Evolutionary conservation across 2,888 invertebrate genomes (phyloP).

Genomic region (Mesochorus sp.): DNA sequence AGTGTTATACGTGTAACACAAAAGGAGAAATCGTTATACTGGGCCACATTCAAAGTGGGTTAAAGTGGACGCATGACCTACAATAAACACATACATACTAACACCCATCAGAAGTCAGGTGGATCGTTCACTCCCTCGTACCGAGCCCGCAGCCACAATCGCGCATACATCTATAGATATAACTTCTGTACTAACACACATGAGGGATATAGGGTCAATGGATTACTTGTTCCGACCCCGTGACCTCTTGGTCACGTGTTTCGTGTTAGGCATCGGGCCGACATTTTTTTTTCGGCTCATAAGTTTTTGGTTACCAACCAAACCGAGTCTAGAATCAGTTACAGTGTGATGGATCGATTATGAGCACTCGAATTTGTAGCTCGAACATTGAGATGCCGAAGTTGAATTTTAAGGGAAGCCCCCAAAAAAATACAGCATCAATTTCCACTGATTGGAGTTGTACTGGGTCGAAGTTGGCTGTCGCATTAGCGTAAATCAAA

Average conservation of each 20-base stretch:
- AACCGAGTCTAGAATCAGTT: background rate
- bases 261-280: conserved; percentile 1
- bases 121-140: conserved; percentile 45
- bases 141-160: conserved; percentile 32
- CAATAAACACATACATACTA: conserved; percentile 30
- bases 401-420: too few relatives aligned
- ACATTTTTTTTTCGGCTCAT: conserved; percentile 23
- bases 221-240: conserved; percentile 56
- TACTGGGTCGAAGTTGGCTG: too few relatives aligned
- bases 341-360: background rate
- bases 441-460: too few relatives aligned
- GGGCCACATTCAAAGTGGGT: conserved; percentile 48
- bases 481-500: too few relatives aligned
- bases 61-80: conserved; percentile 59
- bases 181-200: conserved; percentile 9
- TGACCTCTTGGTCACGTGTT: conserved; percentile 56
- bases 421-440: too few relatives aligned
- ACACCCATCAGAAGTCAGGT: too few relatives aligned
- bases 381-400: too few relatives aligned
- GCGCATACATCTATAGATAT: background rate
- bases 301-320: background rate
- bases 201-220: conserved; percentile 57
- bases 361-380: too few relatives aligned
- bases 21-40: background rate
- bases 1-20: conserved; percentile 10